Evolutionary conservation across 1,140 invertebrate species (phyloP).

Genomic region (Calliphora vicina): DNA sequence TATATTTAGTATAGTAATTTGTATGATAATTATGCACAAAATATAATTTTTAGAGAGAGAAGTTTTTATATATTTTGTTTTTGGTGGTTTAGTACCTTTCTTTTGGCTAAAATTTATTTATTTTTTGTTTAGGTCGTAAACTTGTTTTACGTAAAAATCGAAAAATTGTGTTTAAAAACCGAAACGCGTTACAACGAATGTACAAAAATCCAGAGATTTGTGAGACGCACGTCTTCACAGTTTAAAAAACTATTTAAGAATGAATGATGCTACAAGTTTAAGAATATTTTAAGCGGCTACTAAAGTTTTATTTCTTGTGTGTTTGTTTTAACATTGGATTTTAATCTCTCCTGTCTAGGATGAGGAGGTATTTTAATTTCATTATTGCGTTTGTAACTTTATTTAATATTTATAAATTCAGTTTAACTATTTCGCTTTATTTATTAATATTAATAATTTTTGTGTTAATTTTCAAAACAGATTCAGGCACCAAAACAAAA

Average conservation of each 20-base stretch:
- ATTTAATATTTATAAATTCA: too few species aligned
- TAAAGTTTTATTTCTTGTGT: background rate
- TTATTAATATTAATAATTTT: too few species aligned
- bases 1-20: background rate
- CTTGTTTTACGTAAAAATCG: background rate
- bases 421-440: too few species aligned
- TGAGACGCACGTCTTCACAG: background rate
- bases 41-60: background rate
- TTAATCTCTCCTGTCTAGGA: too few species aligned
- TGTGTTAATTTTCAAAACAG: too few species aligned
- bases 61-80: too few species aligned
- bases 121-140: background rate
- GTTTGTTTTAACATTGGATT: too few species aligned
- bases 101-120: background rate
- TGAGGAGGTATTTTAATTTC: too few species aligned
- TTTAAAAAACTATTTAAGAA: slow-evolving; percentile 6
- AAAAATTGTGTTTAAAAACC: background rate
- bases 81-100: background rate
- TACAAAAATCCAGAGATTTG: background rate
- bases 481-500: too few species aligned
- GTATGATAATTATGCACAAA: background rate
- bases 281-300: background rate
- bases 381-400: too few species aligned
- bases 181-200: background rate
- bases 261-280: background rate